Evolutionary conservation across 2,113 vertebrate genomes (phyloP).

Genomic region (Equus przewalskii): DNA sequence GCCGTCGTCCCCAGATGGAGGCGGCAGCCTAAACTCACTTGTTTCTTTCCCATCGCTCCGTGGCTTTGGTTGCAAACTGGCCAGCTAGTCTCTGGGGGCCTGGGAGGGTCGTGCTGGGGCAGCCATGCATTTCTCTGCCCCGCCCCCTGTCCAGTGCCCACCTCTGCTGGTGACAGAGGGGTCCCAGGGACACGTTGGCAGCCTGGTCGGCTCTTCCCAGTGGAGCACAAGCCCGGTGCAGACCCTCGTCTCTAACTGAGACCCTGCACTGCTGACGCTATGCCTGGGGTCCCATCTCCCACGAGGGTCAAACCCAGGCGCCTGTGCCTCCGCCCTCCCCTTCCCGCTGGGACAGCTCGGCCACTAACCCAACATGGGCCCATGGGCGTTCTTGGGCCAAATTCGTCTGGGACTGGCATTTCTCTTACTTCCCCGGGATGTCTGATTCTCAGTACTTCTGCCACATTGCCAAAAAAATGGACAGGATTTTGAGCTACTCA

Average conservation of each 20-base stretch:
- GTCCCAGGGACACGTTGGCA: neutral
- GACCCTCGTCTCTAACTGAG: neutral
- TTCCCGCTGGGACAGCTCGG: neutral
- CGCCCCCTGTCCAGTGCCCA: rapidly evolving
- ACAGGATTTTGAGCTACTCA: neutral
- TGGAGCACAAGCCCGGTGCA: neutral
- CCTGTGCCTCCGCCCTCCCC: neutral
- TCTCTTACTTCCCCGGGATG: neutral
- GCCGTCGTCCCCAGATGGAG: neutral
- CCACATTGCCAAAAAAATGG: neutral
- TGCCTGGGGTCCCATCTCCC: rapidly evolving
- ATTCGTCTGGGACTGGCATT: neutral
- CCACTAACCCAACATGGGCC: neutral
- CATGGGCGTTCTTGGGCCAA: neutral
- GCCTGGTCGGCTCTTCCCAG: neutral
- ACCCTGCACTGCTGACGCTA: neutral
- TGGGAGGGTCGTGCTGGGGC: neutral
- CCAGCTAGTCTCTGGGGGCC: neutral
- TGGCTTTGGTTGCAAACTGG: neutral
- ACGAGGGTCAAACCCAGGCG: neutral
- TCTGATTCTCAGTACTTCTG: rapidly evolving
- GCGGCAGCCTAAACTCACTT: neutral
- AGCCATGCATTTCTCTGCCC: neutral
- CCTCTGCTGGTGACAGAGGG: neutral
- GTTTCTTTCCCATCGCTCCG: neutral